Evolutionary conservation across 1,140 invertebrate genomes (phyloP).

Genomic region (Bombus turneri): DNA sequence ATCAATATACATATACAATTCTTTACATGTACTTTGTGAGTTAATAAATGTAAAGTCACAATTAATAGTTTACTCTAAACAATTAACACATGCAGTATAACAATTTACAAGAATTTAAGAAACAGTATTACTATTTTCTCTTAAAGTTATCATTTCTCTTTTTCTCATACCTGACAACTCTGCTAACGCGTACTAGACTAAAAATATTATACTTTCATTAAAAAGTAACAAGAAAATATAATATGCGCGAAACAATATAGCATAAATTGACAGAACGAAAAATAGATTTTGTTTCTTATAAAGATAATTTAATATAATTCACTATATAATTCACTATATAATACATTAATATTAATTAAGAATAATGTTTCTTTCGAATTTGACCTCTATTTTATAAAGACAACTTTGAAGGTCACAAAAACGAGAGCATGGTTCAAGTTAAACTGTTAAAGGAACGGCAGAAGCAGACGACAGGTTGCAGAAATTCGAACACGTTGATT

Average conservation of each 20-base stretch:
- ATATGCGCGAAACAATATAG: background rate
- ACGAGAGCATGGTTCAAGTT: slow-evolving; percentile 30
- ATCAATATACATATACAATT: background rate
- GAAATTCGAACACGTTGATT: slow-evolving; percentile 37
- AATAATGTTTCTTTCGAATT: slow-evolving; percentile 51
- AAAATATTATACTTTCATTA: slow-evolving; percentile 31
- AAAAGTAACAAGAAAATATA: slow-evolving; percentile 24
- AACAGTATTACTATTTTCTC: slow-evolving; percentile 22
- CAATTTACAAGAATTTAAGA: background rate
- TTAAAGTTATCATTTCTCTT: background rate
- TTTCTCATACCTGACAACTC: slow-evolving; percentile 38
- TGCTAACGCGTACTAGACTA: slow-evolving; percentile 7
- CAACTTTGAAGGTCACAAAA: slow-evolving; percentile 71
- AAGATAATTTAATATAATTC: background rate
- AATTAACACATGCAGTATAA: slow-evolving; percentile 29
- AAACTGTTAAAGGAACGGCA: background rate
- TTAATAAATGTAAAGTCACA: slow-evolving; percentile 28
- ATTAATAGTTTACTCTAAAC: slow-evolving; percentile 13
- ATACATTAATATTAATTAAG: slow-evolving; percentile 34
- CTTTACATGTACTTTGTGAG: background rate
- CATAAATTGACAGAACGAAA: background rate
- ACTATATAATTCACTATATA: slow-evolving; percentile 19
- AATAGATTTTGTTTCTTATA: background rate
- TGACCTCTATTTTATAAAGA: slow-evolving; percentile 71
- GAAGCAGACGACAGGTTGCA: slow-evolving; percentile 35